phyloP scores from a whole-genome alignment of 2,888 invertebrate genomes.

The Ormyrus nitidulus region DNA sequence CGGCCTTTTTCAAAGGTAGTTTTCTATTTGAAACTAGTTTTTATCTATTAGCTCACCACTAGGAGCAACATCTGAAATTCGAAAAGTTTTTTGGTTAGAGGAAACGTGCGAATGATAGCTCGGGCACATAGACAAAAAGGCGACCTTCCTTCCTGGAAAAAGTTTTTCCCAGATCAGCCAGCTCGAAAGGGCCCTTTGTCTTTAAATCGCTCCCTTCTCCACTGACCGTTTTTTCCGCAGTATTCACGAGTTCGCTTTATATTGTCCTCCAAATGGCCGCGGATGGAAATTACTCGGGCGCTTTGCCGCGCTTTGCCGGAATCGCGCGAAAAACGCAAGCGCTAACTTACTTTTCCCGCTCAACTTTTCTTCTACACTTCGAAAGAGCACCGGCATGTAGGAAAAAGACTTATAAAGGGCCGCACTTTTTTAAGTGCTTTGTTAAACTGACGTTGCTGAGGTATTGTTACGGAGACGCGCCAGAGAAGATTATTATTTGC shows the following conservation, averaged over 20 bases:
- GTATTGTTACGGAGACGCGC: constrained; percentile 24
- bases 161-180: too few species aligned
- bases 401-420: constrained; percentile 12
- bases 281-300: constrained; percentile 52
- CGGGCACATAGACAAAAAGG: too few species aligned
- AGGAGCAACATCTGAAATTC: too few species aligned
- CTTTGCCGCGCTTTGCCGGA: constrained; percentile 24
- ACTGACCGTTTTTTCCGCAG: background rate
- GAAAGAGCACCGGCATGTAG: background rate
- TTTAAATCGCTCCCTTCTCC: constrained; percentile 16
- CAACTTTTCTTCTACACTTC: constrained; percentile 28
- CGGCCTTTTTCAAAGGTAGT: too few species aligned
- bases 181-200: constrained; percentile 13
- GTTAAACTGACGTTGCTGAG: constrained; percentile 32
- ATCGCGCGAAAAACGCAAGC: constrained; percentile 31
- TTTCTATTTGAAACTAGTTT: too few species aligned
- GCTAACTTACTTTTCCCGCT: constrained; percentile 42
- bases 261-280: background rate
- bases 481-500: constrained; percentile 30
- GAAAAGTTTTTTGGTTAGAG: too few species aligned
- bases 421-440: constrained; percentile 29
- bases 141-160: too few species aligned
- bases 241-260: background rate
- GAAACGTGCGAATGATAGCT: too few species aligned
- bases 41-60: too few species aligned